phyloP scores from a whole-genome alignment of 2,113 vertebrate genomes.

The Tylochromis polylepis region DNA sequence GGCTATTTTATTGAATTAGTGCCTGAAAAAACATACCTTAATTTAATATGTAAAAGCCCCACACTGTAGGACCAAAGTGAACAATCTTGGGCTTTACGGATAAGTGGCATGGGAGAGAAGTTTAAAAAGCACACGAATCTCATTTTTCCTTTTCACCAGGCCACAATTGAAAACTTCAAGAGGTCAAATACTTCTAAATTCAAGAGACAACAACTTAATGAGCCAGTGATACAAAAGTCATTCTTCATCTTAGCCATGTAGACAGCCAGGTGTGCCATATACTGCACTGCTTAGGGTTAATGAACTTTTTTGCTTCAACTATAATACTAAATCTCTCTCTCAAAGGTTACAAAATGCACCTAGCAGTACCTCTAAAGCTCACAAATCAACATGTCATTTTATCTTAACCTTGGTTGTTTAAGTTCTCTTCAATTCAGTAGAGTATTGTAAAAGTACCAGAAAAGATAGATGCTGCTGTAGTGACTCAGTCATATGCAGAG shows the following conservation, averaged over 20 bases:
- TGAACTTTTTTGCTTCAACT: too few species aligned
- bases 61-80: neutral
- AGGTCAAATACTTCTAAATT: neutral
- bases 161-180: neutral
- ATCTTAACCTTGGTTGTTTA: neutral
- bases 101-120: neutral
- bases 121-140: neutral
- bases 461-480: neutral
- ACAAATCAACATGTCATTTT: neutral
- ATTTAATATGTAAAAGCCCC: neutral
- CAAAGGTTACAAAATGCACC: neutral
- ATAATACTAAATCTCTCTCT: neutral
- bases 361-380: neutral
- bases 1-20: neutral
- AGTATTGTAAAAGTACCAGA: neutral
- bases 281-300: neutral
- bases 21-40: neutral
- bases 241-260: neutral
- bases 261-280: neutral
- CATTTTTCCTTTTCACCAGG: neutral
- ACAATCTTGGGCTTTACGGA: neutral
- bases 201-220: neutral
- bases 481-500: neutral
- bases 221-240: neutral
- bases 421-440: neutral